Evolutionary conservation across 2,888 invertebrate genomes (phyloP), one percentile per base, ranked within the genome.

Genomic region (Drosophila paranaensis): DNA sequence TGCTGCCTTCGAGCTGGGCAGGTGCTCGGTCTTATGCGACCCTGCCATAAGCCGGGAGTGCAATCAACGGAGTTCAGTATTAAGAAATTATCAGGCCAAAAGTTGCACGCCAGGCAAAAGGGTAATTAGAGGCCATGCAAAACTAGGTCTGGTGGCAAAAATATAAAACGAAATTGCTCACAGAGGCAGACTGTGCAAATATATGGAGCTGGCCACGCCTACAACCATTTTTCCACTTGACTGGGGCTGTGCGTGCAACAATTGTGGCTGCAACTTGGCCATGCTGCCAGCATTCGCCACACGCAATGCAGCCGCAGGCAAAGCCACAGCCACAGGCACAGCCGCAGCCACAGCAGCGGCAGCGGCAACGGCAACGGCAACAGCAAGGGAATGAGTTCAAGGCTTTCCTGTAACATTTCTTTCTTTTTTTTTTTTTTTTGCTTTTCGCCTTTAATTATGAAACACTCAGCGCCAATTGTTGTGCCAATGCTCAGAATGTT

Each of bases 261-360:
- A 80, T 87, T 87, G 87, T 60, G 81, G 81, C 74, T 74, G 77
- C 87, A 81, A 77, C 71, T 83, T 83, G 79, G 83, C 68, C 81
- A 79, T 61, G 50, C 48, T 69, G 68, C 75, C 55, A 75, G 53
- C 62, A 20, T 20, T 20, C 20, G 57, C 68, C 69, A 70, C 87
- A 84, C 84, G 84, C 84, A 84, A 84, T 79, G 77, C 79, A 79
- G 70, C 82, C 77, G 42, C 67, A 77, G 70, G 25, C 39, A 42
- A 13, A 50, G 55, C 57, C 57, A 37, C 62, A 62, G 42, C n/a
- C 27, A 16, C 27, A 30, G 46, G 27, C 25, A 39, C 39, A 30
- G 46, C 10, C 33, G 61, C 37, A 20, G 43, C 9, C 16, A 16
- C 6, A 2, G 27, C 46, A 13, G 30, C 10, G 10, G 27, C 50